Evolutionary conservation across 2,888 invertebrate species (phyloP).

Genomic region (Andrena minutula): DNA sequence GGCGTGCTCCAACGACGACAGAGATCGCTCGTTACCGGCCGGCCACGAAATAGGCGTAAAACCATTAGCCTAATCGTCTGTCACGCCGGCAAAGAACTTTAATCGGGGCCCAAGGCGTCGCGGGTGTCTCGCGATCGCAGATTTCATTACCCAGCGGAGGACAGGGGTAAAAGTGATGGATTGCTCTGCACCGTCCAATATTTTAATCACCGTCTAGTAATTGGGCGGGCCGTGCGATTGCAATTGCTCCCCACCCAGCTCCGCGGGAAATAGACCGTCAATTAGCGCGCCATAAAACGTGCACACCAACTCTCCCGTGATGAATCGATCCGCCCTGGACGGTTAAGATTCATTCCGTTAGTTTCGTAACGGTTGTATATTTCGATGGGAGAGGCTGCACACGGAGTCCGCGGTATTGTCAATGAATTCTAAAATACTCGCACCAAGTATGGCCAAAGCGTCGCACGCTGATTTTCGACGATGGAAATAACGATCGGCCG

Average conservation of each 20-base stretch:
- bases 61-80: constrained; percentile 38
- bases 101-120: background rate
- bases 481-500: constrained; percentile 3
- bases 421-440: background rate
- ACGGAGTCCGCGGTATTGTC: too few species aligned
- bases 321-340: constrained; percentile 20
- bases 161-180: background rate
- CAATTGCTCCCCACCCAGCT: constrained; percentile 5
- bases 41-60: constrained; percentile 36
- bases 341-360: constrained; percentile 22
- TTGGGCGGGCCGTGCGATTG: constrained; percentile 8
- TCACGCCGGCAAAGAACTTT: background rate
- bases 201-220: constrained; percentile 37
- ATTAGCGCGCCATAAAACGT: background rate
- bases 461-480: background rate
- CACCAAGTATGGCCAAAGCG: background rate
- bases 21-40: constrained; percentile 11
- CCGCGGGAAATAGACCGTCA: background rate
- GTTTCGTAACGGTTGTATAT: too few species aligned
- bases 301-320: constrained; percentile 11
- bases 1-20: constrained; percentile 13
- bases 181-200: constrained; percentile 1
- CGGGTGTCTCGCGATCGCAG: background rate
- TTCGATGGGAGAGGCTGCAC: too few species aligned
- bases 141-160: background rate